Evolutionary conservation across 2,113 vertebrate genomes (phyloP).

Genomic region (Nesogale talazaci): DNA sequence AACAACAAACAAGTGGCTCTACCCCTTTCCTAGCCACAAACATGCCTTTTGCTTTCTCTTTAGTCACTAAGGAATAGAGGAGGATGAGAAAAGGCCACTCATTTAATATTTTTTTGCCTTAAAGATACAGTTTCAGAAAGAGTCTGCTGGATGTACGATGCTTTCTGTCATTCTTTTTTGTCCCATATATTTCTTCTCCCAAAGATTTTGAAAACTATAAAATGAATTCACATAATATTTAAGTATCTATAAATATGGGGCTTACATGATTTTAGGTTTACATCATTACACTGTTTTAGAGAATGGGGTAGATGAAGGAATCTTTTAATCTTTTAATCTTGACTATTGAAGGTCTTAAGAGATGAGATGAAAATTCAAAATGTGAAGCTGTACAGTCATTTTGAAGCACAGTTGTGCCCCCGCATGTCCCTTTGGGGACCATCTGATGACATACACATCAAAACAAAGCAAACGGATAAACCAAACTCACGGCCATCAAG

Average conservation of each 20-base stretch:
- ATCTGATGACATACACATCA: neutral
- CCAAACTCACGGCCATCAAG: too few relatives aligned
- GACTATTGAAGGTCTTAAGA: neutral
- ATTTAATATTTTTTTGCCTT: slow-evolving; percentile 1
- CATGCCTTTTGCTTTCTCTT: slow-evolving; percentile 10
- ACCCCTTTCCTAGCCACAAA: neutral
- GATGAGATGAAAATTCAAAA: slow-evolving; percentile 11
- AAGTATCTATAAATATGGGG: neutral
- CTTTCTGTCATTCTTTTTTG: neutral
- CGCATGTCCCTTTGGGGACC: neutral
- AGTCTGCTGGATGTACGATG: neutral
- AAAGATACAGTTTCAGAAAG: slow-evolving; percentile 7
- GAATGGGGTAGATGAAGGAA: neutral
- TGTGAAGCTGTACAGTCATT: neutral
- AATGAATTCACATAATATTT: slow-evolving; percentile 9
- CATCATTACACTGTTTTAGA: neutral
- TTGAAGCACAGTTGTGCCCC: neutral
- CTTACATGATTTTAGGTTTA: slow-evolving; percentile 36
- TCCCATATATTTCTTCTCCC: neutral
- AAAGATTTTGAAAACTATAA: slow-evolving; percentile 41
- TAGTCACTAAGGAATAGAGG: neutral
- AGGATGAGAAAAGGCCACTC: neutral
- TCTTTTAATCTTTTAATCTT: too few relatives aligned
- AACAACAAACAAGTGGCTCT: neutral
- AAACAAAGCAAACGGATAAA: too few relatives aligned